A percentile compares a stretch with the other conserved stretches of the same genome.
Evolutionary conservation across 1,140 invertebrate genomes (phyloP).

Genomic region (Globodera rostochiensis): DNA sequence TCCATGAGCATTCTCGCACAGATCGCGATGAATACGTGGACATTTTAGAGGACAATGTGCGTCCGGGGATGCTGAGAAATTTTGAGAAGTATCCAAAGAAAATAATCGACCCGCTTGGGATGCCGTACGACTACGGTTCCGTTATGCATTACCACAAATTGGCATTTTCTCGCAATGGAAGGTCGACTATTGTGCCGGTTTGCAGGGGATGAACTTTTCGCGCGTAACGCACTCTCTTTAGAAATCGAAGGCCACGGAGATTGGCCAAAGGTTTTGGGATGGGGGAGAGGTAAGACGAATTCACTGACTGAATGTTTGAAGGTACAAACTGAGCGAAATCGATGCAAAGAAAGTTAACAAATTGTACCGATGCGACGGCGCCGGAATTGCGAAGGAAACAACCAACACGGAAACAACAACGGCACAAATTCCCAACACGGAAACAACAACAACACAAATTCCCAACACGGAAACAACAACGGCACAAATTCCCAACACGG

Average conservation of each 20-base stretch:
- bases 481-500: constrained; percentile 15
- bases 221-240: constrained; percentile 2
- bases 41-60: constrained; percentile 63
- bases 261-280: constrained; percentile 56
- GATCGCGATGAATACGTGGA: constrained; percentile 62
- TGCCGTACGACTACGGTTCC: constrained; percentile 63
- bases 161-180: constrained; percentile 62
- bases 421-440: constrained; percentile 15
- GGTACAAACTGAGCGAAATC: constrained; percentile 62
- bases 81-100: constrained; percentile 65
- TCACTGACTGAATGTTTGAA: constrained; percentile 18
- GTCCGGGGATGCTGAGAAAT: constrained; percentile 64
- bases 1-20: constrained; percentile 64
- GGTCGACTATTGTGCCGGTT: constrained; percentile 60
- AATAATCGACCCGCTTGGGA: constrained; percentile 63
- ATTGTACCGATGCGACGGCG: constrained; percentile 46
- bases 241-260: constrained; percentile 56
- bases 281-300: neutral
- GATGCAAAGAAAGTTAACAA: constrained; percentile 61
- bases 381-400: constrained; percentile 7
- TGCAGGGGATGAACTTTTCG: neutral
- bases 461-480: constrained; percentile 25
- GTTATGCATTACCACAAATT: constrained; percentile 65
- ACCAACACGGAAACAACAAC: constrained; percentile 31
- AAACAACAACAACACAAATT: constrained; percentile 11